Evolutionary conservation across 2,113 vertebrate species (phyloP), one percentile per base, ranked within the genome.

Genomic region (Rhabdornis inornatus): DNA sequence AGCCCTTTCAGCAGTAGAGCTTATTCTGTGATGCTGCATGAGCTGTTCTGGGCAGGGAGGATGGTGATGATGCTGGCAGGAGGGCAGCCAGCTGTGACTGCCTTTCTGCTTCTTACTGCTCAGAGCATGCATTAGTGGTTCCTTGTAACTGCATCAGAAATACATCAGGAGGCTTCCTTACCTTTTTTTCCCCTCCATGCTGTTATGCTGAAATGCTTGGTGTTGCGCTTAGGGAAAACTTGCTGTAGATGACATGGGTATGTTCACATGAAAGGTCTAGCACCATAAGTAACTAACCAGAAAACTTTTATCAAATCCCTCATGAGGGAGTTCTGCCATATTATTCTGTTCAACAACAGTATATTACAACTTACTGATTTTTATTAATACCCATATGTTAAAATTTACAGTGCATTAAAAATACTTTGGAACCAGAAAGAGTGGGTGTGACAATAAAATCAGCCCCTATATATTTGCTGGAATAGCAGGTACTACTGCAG

Each of bases 31-130:
- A 27, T 18, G 52, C 45, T 7, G 12, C 39, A 15, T 9, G 45
- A 65, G 78, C 82, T n/a, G 25, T 24, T 95, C 89, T 92, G 93
- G 96, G 91, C 66, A 77, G 95, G 96, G 95, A 98, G 91, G 91
- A 77, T 76, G 96, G 31, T 60, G 78, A 52, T 0, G 5, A 72
- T 94, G 94, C 90, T 4, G 16, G 53, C 93, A 97, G 96, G 96
- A 90, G 20, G 23, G 96, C 96, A 96, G 85, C 89, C 97, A 98
- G 95, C 98, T 98, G 97, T 97, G 96, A 70, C 74, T 93, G 91
- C 92, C 77, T 89, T 92, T 93, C 82, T 77, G n/a, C 49, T 33
- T 52, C 55, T 76, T 59, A 30, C 27, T 53, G 56, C 52, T 49
- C 20, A 28, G 57, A 63, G 24, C 27, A 9, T 22, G 56, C 24